Base-by-base conservation (phyloP, 2,888 invertebrate genomes). In the Acronicta leporina region DNA sequence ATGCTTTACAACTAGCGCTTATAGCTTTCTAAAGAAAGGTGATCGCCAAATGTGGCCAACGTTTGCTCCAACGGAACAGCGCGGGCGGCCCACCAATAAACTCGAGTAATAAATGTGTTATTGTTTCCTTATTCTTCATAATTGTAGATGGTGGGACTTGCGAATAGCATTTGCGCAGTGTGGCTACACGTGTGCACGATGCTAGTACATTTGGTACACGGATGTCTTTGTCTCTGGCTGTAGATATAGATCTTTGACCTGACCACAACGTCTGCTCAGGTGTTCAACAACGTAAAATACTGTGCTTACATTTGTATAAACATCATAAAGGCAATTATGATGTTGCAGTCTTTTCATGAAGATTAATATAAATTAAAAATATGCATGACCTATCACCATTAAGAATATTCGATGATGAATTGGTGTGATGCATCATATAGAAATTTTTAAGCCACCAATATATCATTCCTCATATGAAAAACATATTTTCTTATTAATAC, bases 1-100 rank as follows among this genome's bases (percentile, higher is more conserved):
- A 90, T 85, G 88, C 91, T 92, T 92, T 91, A 92, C 91, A 89
- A 87, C 91, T 84, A 87, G 83, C 82, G 79, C 81, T 81, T 81
- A 85, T 79, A 77, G 87, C 87, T 90, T 89, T 89, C 90, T 86
- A 87, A 81, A 87, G 92, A 90, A 92, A 93, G 92, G 92, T 92
- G 89, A 92, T 87, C 88, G 82, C 87, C 88, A 87, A 88, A 89
- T 87, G 87, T 86, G 81, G 81, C 55, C 73, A 72, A 64, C 69
- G 78, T 85, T 89, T 89, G 90, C 88, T 87, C 84, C 85, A 80
- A 83, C 71, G 46, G 43, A 62, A 48, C 63, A 20, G 46, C 63
- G 68, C 68, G 70, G 79, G 70, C 74, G 77, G 66, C 46, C 66
- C 49, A 57, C 61, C 47, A 73, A 73, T 73, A 73, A 79, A 75